phyloP scores from a whole-genome alignment of 2,888 invertebrate species.

The Dysmachus trigonus region DNA sequence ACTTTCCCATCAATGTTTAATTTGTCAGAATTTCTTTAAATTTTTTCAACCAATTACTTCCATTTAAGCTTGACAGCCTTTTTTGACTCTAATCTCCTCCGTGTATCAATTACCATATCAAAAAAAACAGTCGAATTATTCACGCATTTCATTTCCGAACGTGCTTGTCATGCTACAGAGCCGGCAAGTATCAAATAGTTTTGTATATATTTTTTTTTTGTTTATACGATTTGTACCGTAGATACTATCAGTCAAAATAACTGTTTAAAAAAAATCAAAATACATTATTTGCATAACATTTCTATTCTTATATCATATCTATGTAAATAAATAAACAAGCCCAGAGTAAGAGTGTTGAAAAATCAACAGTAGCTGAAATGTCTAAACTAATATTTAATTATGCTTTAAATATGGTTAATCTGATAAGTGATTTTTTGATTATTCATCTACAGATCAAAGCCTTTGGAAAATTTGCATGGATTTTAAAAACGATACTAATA shows the following conservation, averaged over 20 bases:
- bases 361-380: neutral
- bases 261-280: neutral
- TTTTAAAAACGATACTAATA: neutral
- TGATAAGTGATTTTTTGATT: neutral
- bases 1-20: neutral
- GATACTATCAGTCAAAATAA: neutral
- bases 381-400: neutral
- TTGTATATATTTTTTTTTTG: neutral
- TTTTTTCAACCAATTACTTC: neutral
- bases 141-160: neutral
- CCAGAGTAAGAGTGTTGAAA: neutral
- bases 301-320: neutral
- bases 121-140: neutral
- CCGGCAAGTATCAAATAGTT: neutral
- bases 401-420: neutral
- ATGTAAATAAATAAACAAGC: neutral
- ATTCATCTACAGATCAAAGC: neutral
- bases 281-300: neutral
- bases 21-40: neutral
- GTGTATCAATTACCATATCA: neutral
- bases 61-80: neutral
- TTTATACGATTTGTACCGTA: neutral
- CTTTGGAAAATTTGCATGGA: neutral
- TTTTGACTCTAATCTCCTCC: neutral
- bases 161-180: neutral